Percentiles rank a stretch among this genome's conserved stretches.
phyloP scores from a whole-genome alignment of 2,113 vertebrate species.

The Trogon surrucura region DNA sequence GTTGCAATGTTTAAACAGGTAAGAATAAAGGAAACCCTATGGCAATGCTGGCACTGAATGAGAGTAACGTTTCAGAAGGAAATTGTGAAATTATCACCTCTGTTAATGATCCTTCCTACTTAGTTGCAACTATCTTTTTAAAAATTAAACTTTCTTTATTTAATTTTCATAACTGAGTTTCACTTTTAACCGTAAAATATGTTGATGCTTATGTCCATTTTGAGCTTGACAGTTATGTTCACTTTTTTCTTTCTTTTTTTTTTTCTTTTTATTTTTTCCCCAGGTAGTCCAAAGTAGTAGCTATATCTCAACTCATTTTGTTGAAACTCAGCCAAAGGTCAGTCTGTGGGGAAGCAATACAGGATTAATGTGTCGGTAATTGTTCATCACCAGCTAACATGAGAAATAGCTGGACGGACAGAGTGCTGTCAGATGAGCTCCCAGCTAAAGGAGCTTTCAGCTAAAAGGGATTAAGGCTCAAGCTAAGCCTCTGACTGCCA shows the following conservation, averaged over 20 bases:
- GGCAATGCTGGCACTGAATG: neutral
- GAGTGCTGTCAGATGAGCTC: conserved; percentile 25
- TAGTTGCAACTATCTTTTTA: neutral
- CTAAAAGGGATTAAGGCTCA: conserved; percentile 45
- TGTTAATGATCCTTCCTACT: neutral
- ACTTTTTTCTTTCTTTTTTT: neutral
- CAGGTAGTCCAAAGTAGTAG: neutral
- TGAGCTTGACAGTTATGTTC: neutral
- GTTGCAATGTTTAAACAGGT: neutral
- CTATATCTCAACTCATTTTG: neutral
- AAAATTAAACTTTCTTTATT: neutral
- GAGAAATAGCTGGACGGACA: conserved; percentile 51
- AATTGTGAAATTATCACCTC: neutral
- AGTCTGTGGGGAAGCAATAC: conserved; percentile 19
- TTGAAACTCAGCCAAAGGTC: conserved; percentile 45
- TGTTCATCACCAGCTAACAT: conserved; percentile 45
- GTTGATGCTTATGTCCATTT: neutral
- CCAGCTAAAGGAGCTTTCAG: conserved; percentile 48
- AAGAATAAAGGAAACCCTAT: neutral
- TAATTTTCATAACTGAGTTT: neutral
- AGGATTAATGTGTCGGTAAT: conserved; percentile 67
- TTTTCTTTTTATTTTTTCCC: neutral
- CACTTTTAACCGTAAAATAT: neutral
- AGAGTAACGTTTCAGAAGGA: neutral
- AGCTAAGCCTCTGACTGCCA: conserved; percentile 10